These are phyloP conservation scores for Charina bottae DNA, from an alignment of 2,113 vertebrate genomes.

Conservation along the genomic window DNA sequence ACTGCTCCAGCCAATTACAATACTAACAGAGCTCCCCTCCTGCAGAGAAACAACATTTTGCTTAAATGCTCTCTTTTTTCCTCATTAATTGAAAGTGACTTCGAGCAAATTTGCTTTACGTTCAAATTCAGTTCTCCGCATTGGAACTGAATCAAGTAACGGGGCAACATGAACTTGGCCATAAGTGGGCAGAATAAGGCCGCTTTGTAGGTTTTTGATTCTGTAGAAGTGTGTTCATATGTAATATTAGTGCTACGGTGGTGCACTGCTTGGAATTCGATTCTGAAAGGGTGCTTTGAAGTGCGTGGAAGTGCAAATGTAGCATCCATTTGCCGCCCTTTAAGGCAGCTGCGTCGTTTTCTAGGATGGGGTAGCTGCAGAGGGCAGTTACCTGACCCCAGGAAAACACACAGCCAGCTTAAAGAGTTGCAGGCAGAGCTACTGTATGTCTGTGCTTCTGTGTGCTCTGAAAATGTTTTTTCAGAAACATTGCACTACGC, in stretches of 20 bases:
- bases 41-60: constrained; percentile 24
- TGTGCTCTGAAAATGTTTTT: too few species aligned
- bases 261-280: background rate
- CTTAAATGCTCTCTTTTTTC: constrained; percentile 28
- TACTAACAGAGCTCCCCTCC: background rate
- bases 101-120: background rate
- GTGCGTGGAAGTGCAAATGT: background rate
- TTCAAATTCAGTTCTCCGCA: background rate
- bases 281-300: background rate
- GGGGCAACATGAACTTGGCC: background rate
- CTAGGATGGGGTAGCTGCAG: too few species aligned
- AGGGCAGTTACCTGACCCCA: too few species aligned
- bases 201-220: background rate
- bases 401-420: too few species aligned
- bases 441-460: too few species aligned
- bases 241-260: background rate
- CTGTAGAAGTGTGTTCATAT: background rate
- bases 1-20: constrained; percentile 15
- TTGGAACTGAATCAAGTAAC: background rate
- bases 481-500: too few species aligned
- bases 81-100: constrained; percentile 8
- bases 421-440: too few species aligned
- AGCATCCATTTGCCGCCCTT: background rate
- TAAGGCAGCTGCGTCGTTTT: too few species aligned
- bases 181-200: background rate